A percentile compares a stretch with the other conserved stretches of the same genome.
phyloP scores from a whole-genome alignment of 2,888 invertebrate species.

The Cheilosia vulpina region DNA sequence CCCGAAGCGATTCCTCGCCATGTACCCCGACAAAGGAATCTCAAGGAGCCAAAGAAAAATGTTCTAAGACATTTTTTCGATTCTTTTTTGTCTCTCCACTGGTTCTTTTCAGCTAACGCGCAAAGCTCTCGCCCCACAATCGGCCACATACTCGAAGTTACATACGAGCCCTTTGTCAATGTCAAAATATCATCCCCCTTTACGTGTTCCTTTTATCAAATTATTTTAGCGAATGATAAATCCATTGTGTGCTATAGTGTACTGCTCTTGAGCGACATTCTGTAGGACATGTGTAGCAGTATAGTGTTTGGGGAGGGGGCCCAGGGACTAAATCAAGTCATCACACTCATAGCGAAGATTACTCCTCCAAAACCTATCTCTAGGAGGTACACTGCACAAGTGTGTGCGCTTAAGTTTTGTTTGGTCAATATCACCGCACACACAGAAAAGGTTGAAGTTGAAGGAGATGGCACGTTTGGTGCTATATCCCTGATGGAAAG shows the following conservation, averaged over 20 bases:
- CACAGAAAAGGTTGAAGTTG: neutral
- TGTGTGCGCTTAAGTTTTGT: constrained; percentile 20
- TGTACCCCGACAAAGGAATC: constrained; percentile 39
- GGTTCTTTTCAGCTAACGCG: neutral
- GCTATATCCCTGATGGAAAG: neutral
- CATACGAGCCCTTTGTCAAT: constrained; percentile 64
- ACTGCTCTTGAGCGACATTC: constrained; percentile 46
- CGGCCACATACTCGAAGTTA: constrained; percentile 1
- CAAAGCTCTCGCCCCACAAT: neutral
- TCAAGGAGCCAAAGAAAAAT: constrained; percentile 50
- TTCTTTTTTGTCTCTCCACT: neutral
- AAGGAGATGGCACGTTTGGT: neutral
- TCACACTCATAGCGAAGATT: constrained; percentile 54
- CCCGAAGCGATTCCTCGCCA: constrained; percentile 35
- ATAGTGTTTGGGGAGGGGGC: neutral
- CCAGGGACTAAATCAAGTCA: constrained; percentile 50
- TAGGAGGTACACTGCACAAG: neutral
- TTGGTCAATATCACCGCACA: constrained; percentile 32
- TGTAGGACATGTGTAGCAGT: constrained; percentile 48
- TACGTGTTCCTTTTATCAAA: constrained; percentile 62
- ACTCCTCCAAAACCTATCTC: constrained; percentile 32
- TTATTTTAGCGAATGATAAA: constrained; percentile 62
- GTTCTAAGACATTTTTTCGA: constrained; percentile 3
- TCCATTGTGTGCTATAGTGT: constrained; percentile 33
- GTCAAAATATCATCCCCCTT: constrained; percentile 49